Evolutionary conservation across 2,888 invertebrate genomes (phyloP), one percentile per base, ranked within the genome.

Genomic region (Plebejus anna): DNA sequence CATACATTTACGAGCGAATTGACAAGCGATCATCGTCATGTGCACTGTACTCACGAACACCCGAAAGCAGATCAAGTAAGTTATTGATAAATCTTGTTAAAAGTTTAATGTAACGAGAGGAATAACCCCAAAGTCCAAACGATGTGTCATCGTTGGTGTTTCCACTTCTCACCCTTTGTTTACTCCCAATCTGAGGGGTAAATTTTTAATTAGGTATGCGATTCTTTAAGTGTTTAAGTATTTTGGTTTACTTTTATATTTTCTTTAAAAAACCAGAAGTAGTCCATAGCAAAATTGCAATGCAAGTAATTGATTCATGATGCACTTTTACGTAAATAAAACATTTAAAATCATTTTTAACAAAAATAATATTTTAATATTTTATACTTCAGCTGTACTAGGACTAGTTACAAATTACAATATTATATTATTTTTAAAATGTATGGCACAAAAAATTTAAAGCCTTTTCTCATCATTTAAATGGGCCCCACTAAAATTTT

Each of bases 1-100:
- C 81, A 86, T 82, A 84, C 85, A 80, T 82, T 83, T 78, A 85
- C 87, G 36, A 82, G 82, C 77, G 84, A 84, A 80, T 81, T 84
- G 57, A 81, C 81, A 5, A 85, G 80, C 78, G 88, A 87, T 77
- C 86, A 88, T 79, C 80, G 81, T 38, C 87, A 90, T 84, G 85
- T 86, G 7, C 94, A 94, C 81, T 96, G 96, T 87, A 95, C 91
- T 75, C 96, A 96, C 82, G 91, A 95, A 79, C 96, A 96, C 87
- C 96, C 96, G 1, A 95, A 94, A 83, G 94, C 94, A 77, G 94
- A 96, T 85, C 96, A 96, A 95, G 96, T 96, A 85, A 94, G 94
- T 59, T 70, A 61, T 75, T 51, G 73, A 32, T 51, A 73, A 47
- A 55, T 72, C 4, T 47, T 28, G 47, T 22, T 22, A 51, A 72